Percentiles rank a stretch among this genome's conserved stretches.
phyloP scores from a whole-genome alignment of 2,888 invertebrate genomes.

The Pammene fasciana region DNA sequence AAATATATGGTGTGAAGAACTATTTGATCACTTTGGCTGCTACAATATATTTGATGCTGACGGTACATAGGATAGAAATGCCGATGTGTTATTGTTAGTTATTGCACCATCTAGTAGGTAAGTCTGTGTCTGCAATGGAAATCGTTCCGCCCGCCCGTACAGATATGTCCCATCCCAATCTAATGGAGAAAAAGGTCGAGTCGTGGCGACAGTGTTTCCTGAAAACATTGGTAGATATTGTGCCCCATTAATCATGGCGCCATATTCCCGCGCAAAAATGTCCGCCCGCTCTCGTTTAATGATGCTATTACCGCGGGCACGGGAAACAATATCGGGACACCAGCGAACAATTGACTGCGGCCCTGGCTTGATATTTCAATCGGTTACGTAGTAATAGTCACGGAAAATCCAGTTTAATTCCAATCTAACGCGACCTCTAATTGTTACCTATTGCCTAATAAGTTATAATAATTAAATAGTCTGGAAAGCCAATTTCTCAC shows the following conservation, averaged over 20 bases:
- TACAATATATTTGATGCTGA: no score
- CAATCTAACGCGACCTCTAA: background rate
- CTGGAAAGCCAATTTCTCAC: no score
- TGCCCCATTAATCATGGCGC: conserved; percentile 54
- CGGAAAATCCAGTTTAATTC: background rate
- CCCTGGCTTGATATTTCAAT: conserved; percentile 4
- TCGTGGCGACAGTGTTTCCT: conserved; percentile 29
- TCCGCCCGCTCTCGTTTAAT: conserved; percentile 52
- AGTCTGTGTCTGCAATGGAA: conserved; percentile 3
- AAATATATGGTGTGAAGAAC: no score
- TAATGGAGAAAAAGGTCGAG: conserved; percentile 31
- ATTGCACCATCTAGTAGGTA: background rate
- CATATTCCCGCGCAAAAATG: conserved; percentile 53
- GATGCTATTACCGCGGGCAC: conserved; percentile 55
- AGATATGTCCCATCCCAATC: background rate
- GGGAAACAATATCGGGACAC: conserved; percentile 53
- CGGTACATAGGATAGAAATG: no score
- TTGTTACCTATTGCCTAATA: no score
- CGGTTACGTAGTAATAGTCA: background rate
- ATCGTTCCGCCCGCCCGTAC: background rate
- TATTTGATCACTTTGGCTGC: no score
- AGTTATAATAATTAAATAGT: no score
- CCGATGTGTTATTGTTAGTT: no score
- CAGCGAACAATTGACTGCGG: conserved; percentile 44
- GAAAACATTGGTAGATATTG: conserved; percentile 53